A percentile compares a stretch with the other conserved stretches of the same genome.
phyloP scores from a whole-genome alignment of 2,113 vertebrate species.

The Tretioscincus oriximinensis region DNA sequence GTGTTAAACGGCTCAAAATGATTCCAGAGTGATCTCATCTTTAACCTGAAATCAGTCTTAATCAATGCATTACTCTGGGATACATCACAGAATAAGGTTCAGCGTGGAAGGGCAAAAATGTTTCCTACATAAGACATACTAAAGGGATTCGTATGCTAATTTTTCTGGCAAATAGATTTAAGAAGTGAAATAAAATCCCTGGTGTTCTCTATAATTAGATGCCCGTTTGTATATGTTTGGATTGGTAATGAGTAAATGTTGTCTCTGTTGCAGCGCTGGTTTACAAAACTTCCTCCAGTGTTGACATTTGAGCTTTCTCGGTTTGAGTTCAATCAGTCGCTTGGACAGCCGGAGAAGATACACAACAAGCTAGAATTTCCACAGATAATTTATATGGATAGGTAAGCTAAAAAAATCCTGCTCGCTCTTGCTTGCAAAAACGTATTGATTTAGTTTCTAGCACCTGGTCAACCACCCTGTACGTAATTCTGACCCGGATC shows the following conservation, averaged over 20 bases:
- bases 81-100: too few relatives aligned
- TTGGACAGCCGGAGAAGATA: conserved; percentile 98
- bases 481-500: too few relatives aligned
- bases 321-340: conserved; percentile 96
- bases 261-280: conserved; percentile 85
- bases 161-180: neutral
- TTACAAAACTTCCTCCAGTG: conserved; percentile 92
- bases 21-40: neutral
- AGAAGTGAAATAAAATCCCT: neutral
- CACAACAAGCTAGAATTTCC: conserved; percentile 96
- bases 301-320: conserved; percentile 96
- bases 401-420: conserved; percentile 71
- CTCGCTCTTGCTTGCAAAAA: too few relatives aligned
- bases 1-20: too few relatives aligned
- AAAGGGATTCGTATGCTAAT: neutral
- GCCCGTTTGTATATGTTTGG: neutral
- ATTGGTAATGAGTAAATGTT: neutral
- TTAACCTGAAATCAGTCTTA: neutral
- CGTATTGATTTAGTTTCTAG: too few relatives aligned
- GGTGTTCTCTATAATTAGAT: neutral
- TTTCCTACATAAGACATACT: neutral
- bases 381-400: conserved; percentile 94
- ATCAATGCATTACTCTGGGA: too few relatives aligned
- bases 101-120: too few relatives aligned
- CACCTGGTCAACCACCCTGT: too few relatives aligned